Conservation (phyloP, 2,888 invertebrate species). For the Nasonia oneida region DNA sequence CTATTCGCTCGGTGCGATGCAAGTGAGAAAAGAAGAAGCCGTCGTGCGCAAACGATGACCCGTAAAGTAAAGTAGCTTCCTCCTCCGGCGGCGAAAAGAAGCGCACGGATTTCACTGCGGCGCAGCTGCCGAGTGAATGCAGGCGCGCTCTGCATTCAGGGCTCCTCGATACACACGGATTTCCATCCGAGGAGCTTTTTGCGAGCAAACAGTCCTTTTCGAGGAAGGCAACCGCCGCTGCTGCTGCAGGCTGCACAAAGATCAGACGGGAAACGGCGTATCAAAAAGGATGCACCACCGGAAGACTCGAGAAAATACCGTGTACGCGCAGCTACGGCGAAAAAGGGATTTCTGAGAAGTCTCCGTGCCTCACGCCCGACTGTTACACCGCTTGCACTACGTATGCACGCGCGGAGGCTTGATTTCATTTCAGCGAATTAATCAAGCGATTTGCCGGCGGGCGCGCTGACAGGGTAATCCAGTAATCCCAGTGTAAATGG, state of each 20-base stretch:
- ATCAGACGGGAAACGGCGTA: constrained; percentile 16
- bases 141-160: constrained; percentile 4
- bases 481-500: constrained; percentile 15
- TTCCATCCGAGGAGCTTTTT: constrained; percentile 14
- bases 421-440: background rate
- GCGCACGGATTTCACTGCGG: constrained; percentile 1
- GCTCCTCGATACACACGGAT: constrained; percentile 31
- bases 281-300: background rate
- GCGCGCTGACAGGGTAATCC: constrained; percentile 6
- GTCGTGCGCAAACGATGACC: background rate
- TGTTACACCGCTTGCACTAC: too few relatives aligned
- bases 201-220: constrained; percentile 21
- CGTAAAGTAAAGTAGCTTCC: constrained; percentile 23
- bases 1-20: background rate
- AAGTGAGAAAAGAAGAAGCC: background rate
- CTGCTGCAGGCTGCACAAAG: constrained; percentile 14
- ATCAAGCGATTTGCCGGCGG: background rate
- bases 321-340: background rate
- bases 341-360: background rate
- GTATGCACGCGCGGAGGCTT: background rate
- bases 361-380: background rate
- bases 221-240: constrained; percentile 1
- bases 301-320: background rate
- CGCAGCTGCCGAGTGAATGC: constrained; percentile 19
- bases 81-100: background rate